Percentiles rank a stretch among this genome's conserved stretches.
These are phyloP conservation scores for Myotis myotis DNA, from an alignment of 2,797 vertebrate species.

Conservation along the genomic window DNA sequence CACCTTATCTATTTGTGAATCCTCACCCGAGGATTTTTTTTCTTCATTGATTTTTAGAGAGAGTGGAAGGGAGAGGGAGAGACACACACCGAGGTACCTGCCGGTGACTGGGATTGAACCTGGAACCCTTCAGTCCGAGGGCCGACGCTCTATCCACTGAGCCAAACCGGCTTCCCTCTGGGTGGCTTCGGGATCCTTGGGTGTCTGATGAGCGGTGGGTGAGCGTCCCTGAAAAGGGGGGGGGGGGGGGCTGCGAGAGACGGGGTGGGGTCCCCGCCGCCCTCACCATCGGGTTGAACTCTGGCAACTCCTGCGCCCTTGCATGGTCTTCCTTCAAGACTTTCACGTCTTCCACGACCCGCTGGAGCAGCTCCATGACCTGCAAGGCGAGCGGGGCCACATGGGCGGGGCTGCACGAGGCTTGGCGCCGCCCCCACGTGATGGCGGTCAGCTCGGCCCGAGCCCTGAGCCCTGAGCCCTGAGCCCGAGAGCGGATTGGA, in stretches of 20 bases:
- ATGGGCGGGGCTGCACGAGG: not conserved
- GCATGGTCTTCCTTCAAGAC: conserved; percentile 74
- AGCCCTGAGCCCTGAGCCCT: too few relatives aligned
- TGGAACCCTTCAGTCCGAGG: too few relatives aligned
- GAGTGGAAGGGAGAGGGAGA: too few relatives aligned
- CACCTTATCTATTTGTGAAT: not conserved
- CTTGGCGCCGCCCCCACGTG: not conserved
- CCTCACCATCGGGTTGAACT: not conserved
- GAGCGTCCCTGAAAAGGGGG: not conserved
- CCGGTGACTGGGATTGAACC: too few relatives aligned
- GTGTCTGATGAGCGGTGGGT: not conserved
- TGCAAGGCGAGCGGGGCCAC: conserved; percentile 30
- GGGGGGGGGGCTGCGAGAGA: accelerated
- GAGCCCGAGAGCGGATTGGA: not conserved
- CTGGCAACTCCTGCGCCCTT: accelerated
- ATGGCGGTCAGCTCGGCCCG: not conserved
- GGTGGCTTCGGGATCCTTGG: not conserved
- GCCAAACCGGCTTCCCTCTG: not conserved
- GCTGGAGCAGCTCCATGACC: conserved; percentile 81
- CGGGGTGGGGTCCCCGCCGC: accelerated
- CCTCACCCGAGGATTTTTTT: too few relatives aligned
- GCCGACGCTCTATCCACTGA: too few relatives aligned
- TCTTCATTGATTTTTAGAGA: too few relatives aligned
- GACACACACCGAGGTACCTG: too few relatives aligned
- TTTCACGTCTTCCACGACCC: conserved; percentile 79